A percentile compares a stretch with the other conserved stretches of the same genome.
Conservation (phyloP, 2,113 vertebrate genomes). For the Acrocephalus kingi region DNA sequence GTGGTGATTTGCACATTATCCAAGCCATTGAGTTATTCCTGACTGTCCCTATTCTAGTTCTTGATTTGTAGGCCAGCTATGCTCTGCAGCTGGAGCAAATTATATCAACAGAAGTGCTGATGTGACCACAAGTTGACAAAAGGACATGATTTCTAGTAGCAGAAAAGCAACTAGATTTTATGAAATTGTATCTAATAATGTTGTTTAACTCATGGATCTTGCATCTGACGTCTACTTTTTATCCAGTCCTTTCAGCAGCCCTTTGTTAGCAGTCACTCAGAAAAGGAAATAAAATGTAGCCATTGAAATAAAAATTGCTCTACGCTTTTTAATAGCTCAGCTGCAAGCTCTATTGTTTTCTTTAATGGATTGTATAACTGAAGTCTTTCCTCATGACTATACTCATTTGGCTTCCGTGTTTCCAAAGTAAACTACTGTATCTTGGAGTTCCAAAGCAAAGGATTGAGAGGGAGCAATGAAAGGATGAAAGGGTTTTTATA, state of each 20-base stretch:
- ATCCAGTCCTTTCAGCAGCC: slow-evolving; percentile 85
- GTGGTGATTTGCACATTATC: slow-evolving; percentile 88
- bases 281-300: slow-evolving; percentile 89
- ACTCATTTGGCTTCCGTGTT: slow-evolving; percentile 82
- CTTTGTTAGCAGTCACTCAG: slow-evolving; percentile 87
- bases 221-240: slow-evolving; percentile 88
- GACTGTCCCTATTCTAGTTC: slow-evolving; percentile 87
- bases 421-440: slow-evolving; percentile 79
- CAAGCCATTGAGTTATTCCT: slow-evolving; percentile 88
- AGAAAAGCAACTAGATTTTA: slow-evolving; percentile 89
- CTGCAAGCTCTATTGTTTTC: slow-evolving; percentile 87
- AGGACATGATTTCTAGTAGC: slow-evolving; percentile 89
- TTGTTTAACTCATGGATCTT: slow-evolving; percentile 88
- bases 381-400: slow-evolving; percentile 85
- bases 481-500: slow-evolving; percentile 43
- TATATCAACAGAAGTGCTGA: slow-evolving; percentile 90
- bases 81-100: slow-evolving; percentile 89
- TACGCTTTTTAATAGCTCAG: slow-evolving; percentile 88
- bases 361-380: slow-evolving; percentile 87
- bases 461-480: neutral
- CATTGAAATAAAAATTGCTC: slow-evolving; percentile 89
- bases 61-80: slow-evolving; percentile 87
- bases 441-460: slow-evolving; percentile 69
- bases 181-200: slow-evolving; percentile 90
- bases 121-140: slow-evolving; percentile 90